Evolutionary conservation across 1,140 invertebrate genomes (phyloP).

Genomic region (Aphis gossypii): DNA sequence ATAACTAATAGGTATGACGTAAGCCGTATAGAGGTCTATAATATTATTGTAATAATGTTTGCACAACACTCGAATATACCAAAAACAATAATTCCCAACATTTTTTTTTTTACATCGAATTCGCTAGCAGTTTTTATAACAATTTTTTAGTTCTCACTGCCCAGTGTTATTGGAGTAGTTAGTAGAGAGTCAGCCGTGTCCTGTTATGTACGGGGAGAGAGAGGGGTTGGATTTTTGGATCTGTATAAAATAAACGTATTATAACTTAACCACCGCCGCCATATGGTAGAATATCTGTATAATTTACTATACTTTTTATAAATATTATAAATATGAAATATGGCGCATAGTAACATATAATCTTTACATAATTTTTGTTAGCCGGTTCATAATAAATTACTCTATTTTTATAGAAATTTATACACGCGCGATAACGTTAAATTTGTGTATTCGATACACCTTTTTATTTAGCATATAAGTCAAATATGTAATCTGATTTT

Average conservation of each 20-base stretch:
- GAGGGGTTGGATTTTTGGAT: not conserved
- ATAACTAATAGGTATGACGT: not conserved
- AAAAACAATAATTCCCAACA: not conserved
- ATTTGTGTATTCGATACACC: too few relatives aligned
- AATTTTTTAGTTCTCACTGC: not conserved
- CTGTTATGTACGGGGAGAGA: not conserved
- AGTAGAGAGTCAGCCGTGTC: accelerated
- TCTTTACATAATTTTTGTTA: too few relatives aligned
- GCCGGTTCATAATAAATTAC: too few relatives aligned
- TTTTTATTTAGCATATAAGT: too few relatives aligned
- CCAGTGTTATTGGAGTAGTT: not conserved
- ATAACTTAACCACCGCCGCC: not conserved
- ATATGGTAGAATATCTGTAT: not conserved
- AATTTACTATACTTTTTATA: not conserved
- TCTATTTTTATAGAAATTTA: too few relatives aligned
- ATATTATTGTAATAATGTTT: not conserved
- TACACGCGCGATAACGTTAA: too few relatives aligned
- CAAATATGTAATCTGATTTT: too few relatives aligned
- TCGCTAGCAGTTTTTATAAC: not conserved
- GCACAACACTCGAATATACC: not conserved
- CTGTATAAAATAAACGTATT: not conserved
- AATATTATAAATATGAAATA: too few relatives aligned
- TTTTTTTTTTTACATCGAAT: not conserved
- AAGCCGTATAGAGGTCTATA: not conserved
- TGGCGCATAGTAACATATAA: too few relatives aligned